These are phyloP conservation scores for Pogonophryne albipinna DNA, from an alignment of 2,797 vertebrate genomes.

Conservation along the genomic window DNA sequence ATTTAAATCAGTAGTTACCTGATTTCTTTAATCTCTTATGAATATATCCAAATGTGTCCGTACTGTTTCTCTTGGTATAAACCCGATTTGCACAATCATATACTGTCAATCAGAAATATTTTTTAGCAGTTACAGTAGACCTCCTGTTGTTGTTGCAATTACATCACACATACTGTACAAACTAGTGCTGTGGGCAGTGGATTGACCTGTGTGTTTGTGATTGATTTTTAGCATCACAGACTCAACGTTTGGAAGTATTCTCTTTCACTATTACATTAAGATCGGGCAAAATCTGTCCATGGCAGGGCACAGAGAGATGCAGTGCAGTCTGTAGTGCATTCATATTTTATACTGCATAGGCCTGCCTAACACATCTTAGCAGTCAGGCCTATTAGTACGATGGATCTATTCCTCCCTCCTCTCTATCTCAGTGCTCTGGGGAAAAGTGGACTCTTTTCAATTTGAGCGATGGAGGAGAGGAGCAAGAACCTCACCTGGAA, in stretches of 20 bases:
- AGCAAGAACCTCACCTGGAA: conserved; percentile 72
- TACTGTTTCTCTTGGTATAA: background rate
- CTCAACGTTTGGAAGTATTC: conserved; percentile 65
- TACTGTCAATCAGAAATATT: background rate
- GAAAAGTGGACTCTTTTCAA: conserved; percentile 50
- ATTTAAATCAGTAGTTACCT: background rate
- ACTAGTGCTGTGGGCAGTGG: conserved; percentile 51
- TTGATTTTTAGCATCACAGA: conserved; percentile 68
- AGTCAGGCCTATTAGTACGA: conserved; percentile 74
- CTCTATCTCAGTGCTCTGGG: conserved; percentile 41
- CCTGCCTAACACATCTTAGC: conserved; percentile 74
- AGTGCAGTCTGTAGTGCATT: conserved; percentile 66
- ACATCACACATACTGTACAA: conserved; percentile 52
- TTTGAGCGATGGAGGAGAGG: conserved; percentile 66
- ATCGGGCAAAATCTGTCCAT: conserved; percentile 55
- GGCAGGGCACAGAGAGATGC: conserved; percentile 49
- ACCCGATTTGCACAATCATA: background rate
- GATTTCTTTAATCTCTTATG: background rate
- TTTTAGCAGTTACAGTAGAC: background rate
- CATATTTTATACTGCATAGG: conserved; percentile 78
- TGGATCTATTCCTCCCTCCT: conserved; percentile 62
- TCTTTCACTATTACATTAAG: conserved; percentile 55
- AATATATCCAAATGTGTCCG: background rate
- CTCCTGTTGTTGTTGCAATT: conserved; percentile 38
- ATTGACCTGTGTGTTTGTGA: conserved; percentile 66